Evolutionary conservation across 2,797 vertebrate species (phyloP).

Genomic region (Argya squamiceps): DNA sequence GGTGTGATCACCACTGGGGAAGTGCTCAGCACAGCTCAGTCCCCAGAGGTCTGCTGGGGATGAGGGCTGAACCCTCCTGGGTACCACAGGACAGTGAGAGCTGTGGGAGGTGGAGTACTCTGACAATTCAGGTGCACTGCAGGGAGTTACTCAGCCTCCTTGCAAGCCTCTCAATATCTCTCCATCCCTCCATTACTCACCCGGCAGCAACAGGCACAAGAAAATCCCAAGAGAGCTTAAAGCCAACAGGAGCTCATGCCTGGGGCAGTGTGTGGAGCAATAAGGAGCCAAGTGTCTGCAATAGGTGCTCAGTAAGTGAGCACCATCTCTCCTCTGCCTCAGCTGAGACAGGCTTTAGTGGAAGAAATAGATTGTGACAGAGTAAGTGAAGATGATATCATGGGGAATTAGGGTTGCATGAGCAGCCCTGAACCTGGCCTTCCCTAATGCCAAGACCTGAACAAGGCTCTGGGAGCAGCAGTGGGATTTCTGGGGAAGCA

Average conservation of each 20-base stretch:
- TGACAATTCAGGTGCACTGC: not conserved
- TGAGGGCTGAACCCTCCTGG: not conserved
- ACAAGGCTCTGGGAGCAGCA: not conserved
- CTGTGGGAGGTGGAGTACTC: not conserved
- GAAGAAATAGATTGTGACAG: slow-evolving; percentile 10
- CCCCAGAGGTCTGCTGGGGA: not conserved
- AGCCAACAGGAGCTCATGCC: not conserved
- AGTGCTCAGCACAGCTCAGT: not conserved
- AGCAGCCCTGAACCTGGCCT: not conserved
- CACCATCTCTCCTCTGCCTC: not conserved
- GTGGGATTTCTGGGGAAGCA: not conserved
- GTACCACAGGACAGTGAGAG: not conserved
- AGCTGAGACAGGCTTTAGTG: not conserved
- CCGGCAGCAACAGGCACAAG: not conserved
- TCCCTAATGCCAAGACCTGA: not conserved
- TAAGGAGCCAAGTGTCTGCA: not conserved
- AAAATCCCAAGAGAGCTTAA: not conserved
- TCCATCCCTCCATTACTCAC: not conserved
- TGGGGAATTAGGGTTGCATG: not conserved
- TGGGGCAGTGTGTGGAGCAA: not conserved
- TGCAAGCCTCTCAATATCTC: not conserved
- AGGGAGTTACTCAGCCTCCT: not conserved
- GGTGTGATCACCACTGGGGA: not conserved
- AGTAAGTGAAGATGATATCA: not conserved
- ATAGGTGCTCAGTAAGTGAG: not conserved